phyloP scores from a whole-genome alignment of 1,140 invertebrate species.

The Bilobella aurantiaca region DNA sequence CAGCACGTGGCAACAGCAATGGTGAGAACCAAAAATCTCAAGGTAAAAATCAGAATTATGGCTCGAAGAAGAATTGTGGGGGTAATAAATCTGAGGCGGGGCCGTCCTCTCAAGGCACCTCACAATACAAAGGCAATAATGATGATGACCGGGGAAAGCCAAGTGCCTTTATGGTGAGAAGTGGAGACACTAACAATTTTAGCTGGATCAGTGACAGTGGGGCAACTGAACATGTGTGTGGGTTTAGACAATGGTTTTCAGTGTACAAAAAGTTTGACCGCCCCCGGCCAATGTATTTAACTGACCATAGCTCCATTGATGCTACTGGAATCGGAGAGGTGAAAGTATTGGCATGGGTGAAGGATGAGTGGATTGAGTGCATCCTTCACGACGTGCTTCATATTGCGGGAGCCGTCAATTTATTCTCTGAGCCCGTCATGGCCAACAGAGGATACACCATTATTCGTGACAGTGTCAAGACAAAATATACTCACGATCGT shows the following conservation, averaged over 20 bases:
- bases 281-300: background rate
- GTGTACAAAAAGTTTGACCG: background rate
- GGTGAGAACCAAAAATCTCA: background rate
- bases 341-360: background rate
- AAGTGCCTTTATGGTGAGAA: background rate
- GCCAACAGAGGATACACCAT: slow-evolving; percentile 15
- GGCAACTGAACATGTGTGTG: slow-evolving; percentile 3
- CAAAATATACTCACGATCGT: background rate
- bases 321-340: background rate
- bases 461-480: background rate
- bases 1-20: background rate
- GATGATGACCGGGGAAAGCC: background rate
- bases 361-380: background rate
- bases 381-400: slow-evolving; percentile 4
- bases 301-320: background rate
- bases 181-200: background rate
- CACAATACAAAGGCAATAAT: background rate
- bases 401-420: slow-evolving; percentile 14
- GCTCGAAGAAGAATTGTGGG: background rate
- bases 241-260: slow-evolving; percentile 1
- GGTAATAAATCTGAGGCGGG: background rate
- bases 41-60: background rate
- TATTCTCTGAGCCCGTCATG: slow-evolving; percentile 14
- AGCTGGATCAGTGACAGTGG: slow-evolving; percentile 9
- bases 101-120: background rate